A percentile compares a stretch with the other conserved stretches of the same genome.
phyloP scores from a whole-genome alignment of 2,113 vertebrate species.

The Siphamia tubifer region DNA sequence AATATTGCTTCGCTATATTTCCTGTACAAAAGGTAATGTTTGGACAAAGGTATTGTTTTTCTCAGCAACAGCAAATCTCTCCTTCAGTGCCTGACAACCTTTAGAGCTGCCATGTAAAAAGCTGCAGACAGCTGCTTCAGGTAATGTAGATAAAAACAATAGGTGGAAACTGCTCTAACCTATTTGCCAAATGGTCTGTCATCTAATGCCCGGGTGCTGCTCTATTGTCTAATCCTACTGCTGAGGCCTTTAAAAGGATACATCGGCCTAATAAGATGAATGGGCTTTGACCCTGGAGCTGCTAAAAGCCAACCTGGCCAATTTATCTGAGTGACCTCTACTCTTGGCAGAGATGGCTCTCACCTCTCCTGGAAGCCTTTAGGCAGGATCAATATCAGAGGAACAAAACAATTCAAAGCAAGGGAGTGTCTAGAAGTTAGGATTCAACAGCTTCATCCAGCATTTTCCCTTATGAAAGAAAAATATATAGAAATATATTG shows the following conservation, averaged over 20 bases:
- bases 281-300: conserved; percentile 91
- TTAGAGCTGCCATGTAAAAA: conserved; percentile 55
- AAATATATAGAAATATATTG: too few relatives aligned
- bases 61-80: background rate
- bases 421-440: conserved; percentile 1
- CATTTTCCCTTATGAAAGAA: too few relatives aligned
- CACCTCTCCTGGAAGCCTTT: conserved; percentile 79
- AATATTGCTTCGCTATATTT: conserved; percentile 4
- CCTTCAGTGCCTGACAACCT: conserved; percentile 14
- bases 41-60: background rate
- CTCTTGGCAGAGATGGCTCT: conserved; percentile 73
- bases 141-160: conserved; percentile 65
- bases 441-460: conserved; percentile 14
- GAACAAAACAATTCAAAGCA: conserved; percentile 77
- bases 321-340: conserved; percentile 89
- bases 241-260: conserved; percentile 91
- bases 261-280: conserved; percentile 89
- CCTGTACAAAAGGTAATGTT: conserved; percentile 16
- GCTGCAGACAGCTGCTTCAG: conserved; percentile 46
- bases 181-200: conserved; percentile 77
- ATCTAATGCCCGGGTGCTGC: conserved; percentile 70
- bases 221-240: conserved; percentile 86
- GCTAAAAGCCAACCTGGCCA: conserved; percentile 90
- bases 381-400: conserved; percentile 85
- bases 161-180: conserved; percentile 70